Conservation (phyloP, 2,113 vertebrate species). For the cattle (Bos taurus) region ARS-UCD2.0 NC_037333.1:92714001-92714500, state of each 20-base stretch:
- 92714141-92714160: neutral
- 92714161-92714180: neutral
- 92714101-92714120: neutral
- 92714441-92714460: neutral
- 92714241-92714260: neutral
- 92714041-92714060: neutral
- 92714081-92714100: neutral
- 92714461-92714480: neutral
- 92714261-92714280: neutral
- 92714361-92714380: neutral
- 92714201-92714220: neutral
- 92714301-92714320: neutral
- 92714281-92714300: neutral
- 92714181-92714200: neutral
- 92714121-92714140: neutral
- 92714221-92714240: neutral
- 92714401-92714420: neutral
- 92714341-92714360: neutral
- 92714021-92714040: neutral
- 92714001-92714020: neutral
- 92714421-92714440: neutral
- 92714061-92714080: neutral
- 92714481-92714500: slow-evolving; percentile 22
- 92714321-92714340: neutral
- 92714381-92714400: neutral